These are phyloP conservation scores for Peromyscus melanophrys DNA, from an alignment of 2,797 vertebrate species.

Conservation along the genomic window DNA sequence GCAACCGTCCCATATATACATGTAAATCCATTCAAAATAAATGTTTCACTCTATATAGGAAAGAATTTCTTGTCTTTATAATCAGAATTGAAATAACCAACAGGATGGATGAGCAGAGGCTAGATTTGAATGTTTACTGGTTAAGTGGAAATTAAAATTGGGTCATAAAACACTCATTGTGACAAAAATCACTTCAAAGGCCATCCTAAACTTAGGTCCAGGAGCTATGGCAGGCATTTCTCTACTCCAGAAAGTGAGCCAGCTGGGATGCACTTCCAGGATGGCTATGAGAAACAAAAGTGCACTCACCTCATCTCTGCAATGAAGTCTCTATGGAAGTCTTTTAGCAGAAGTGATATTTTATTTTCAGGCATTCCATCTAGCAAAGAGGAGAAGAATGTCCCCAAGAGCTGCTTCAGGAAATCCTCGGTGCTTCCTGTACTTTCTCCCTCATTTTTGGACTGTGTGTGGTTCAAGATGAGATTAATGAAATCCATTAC, in stretches of 20 bases:
- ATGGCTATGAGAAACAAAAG: neutral
- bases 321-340: conserved; percentile 36
- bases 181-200: neutral
- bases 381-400: conserved; percentile 45
- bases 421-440: conserved; percentile 57
- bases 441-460: neutral
- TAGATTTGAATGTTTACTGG: neutral
- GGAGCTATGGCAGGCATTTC: neutral
- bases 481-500: conserved; percentile 74
- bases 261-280: neutral
- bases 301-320: conserved; percentile 85
- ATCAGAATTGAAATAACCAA: neutral
- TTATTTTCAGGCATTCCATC: conserved; percentile 69
- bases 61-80: conserved; percentile 24
- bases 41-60: conserved; percentile 2
- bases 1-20: neutral
- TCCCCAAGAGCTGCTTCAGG: conserved; percentile 70
- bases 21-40: conserved; percentile 12
- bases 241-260: conserved; percentile 1
- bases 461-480: conserved; percentile 39
- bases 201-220: neutral
- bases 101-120: neutral
- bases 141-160: neutral
- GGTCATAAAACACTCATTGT: neutral
- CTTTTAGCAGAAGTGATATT: conserved; percentile 65